phyloP scores from a whole-genome alignment of 2,797 vertebrate species.

The Falco cherrug region DNA sequence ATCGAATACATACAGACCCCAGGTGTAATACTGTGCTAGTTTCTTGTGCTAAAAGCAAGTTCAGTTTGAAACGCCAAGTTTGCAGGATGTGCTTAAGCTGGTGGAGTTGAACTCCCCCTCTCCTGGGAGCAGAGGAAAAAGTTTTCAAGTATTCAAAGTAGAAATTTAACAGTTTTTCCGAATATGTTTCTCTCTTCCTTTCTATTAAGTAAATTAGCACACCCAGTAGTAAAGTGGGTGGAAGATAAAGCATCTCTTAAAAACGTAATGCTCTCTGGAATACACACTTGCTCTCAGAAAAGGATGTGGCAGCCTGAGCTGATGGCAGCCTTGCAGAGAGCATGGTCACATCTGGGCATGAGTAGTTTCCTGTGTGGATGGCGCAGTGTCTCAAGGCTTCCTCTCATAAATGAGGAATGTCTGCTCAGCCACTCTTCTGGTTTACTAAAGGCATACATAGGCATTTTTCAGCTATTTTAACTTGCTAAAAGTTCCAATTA shows the following conservation, averaged over 20 bases:
- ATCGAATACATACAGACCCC: background rate
- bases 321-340: background rate
- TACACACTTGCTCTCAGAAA: background rate
- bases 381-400: background rate
- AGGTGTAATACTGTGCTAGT: background rate
- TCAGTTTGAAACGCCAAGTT: background rate
- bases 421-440: background rate
- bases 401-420: slow-evolving; percentile 25
- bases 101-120: background rate
- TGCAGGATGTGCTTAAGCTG: background rate
- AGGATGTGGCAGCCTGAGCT: background rate
- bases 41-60: background rate
- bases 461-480: background rate
- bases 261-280: background rate
- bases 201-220: background rate
- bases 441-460: background rate
- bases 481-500: background rate
- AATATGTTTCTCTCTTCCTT: background rate
- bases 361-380: slow-evolving; percentile 23
- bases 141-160: background rate
- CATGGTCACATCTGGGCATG: background rate
- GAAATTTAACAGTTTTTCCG: background rate
- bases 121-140: background rate
- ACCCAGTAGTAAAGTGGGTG: background rate
- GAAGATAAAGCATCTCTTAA: background rate